These are phyloP conservation scores for Triplophysa yarkandensis DNA, from an alignment of 2,797 vertebrate species.

Conservation along the genomic window DNA sequence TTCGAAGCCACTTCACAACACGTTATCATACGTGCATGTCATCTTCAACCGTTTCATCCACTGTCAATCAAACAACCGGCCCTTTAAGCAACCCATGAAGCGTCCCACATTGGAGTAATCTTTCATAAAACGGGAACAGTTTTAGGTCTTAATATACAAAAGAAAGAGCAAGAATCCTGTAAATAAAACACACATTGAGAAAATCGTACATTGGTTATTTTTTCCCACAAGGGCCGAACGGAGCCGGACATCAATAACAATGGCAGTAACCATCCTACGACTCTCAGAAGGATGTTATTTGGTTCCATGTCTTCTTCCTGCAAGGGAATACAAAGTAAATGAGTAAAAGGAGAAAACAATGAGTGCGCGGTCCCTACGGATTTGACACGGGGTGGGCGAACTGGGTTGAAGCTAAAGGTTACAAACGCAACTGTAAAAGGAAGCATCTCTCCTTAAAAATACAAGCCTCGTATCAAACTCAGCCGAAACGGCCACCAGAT, in stretches of 20 bases:
- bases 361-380: conserved; percentile 5
- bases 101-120: conserved; percentile 20
- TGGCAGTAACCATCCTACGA: conserved; percentile 33
- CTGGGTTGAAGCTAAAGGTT: conserved; percentile 7
- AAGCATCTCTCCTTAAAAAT: neutral
- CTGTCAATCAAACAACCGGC: conserved; percentile 11
- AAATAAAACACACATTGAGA: neutral
- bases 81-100: neutral
- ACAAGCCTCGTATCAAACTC: neutral
- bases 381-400: conserved; percentile 6
- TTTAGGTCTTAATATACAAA: conserved; percentile 20
- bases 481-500: no score
- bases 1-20: conserved; percentile 8
- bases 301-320: conserved; percentile 5
- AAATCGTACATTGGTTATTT: neutral
- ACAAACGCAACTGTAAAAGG: neutral
- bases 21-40: conserved; percentile 15
- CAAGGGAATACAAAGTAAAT: conserved; percentile 12
- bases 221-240: conserved; percentile 22
- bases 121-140: conserved; percentile 23
- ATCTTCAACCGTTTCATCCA: conserved; percentile 2
- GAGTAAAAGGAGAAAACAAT: conserved; percentile 31
- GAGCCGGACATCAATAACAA: conserved; percentile 45
- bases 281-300: conserved; percentile 35
- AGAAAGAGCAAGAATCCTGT: no score